Percentiles rank a stretch among this genome's conserved stretches.
These are phyloP conservation scores for Perizoma affinitatum DNA, from an alignment of 2,888 invertebrate species.

Conservation along the genomic window DNA sequence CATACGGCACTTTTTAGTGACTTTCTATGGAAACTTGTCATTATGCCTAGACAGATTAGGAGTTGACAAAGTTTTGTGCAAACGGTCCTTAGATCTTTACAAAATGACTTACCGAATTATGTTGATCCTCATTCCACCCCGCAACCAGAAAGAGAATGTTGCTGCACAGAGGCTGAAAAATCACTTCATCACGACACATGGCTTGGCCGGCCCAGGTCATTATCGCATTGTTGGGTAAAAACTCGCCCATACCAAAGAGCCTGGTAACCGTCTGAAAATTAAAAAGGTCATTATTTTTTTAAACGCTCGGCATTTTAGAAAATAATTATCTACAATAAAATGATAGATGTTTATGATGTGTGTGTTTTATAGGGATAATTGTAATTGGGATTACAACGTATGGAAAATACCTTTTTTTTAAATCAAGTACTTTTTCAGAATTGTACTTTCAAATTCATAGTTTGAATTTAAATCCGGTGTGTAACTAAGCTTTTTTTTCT, in stretches of 20 bases:
- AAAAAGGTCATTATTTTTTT: not conserved
- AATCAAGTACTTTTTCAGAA: no score
- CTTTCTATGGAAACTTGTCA: not conserved
- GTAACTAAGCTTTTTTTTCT: not conserved
- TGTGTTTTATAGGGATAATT: no score
- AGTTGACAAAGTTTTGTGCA: no score
- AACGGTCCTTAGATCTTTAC: not conserved
- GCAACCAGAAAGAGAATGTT: slow-evolving; percentile 87
- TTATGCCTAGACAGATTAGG: no score
- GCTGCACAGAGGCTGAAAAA: slow-evolving; percentile 85
- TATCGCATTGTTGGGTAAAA: slow-evolving; percentile 84
- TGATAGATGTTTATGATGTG: no score
- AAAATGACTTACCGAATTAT: slow-evolving; percentile 58
- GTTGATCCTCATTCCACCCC: slow-evolving; percentile 84
- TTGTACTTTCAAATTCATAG: slow-evolving; percentile 2
- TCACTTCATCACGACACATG: slow-evolving; percentile 82
- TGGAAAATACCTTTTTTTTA: no score
- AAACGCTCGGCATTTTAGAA: no score
- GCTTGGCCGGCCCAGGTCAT: slow-evolving; percentile 76
- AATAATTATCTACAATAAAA: no score
- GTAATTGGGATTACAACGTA: no score
- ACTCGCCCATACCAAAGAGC: slow-evolving; percentile 84
- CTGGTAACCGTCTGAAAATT: slow-evolving; percentile 63
- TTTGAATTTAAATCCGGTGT: not conserved
- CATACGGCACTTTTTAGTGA: not conserved